These are phyloP conservation scores for Hyles lineata DNA, from an alignment of 2,888 invertebrate genomes.

Conservation along the genomic window DNA sequence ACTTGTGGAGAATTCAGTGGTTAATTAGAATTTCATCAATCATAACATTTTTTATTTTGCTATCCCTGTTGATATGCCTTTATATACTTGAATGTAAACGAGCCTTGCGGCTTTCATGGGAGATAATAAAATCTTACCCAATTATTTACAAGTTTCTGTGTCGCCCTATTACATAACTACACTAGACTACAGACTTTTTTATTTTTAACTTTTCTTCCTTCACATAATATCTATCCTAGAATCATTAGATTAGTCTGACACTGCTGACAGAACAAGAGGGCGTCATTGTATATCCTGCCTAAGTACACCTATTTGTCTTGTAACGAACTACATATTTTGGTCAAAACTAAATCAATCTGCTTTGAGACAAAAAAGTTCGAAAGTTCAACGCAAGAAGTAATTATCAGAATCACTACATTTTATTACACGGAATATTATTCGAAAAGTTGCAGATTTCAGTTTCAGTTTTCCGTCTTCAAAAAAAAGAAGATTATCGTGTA, in stretches of 20 bases:
- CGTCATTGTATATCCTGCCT: constrained; percentile 52
- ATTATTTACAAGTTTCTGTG: constrained; percentile 26
- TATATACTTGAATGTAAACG: constrained; percentile 74
- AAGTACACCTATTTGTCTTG: neutral
- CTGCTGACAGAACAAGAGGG: constrained; percentile 66
- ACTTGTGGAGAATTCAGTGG: constrained; percentile 82
- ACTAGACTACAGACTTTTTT: constrained; percentile 18
- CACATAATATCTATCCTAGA: constrained; percentile 19
- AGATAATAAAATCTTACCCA: constrained; percentile 38
- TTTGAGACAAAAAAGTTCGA: too few species aligned
- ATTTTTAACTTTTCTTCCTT: constrained; percentile 24
- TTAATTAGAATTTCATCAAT: constrained; percentile 83
- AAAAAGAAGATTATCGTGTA: too few species aligned
- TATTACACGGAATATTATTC: too few species aligned
- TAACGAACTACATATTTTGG: neutral
- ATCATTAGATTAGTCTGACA: constrained; percentile 37
- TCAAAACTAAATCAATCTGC: too few species aligned
- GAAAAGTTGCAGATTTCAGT: too few species aligned
- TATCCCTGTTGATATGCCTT: constrained; percentile 80
- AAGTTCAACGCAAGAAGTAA: too few species aligned
- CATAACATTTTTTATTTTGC: constrained; percentile 83
- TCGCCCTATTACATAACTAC: constrained; percentile 24
- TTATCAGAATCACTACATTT: too few species aligned
- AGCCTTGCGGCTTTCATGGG: constrained; percentile 77
- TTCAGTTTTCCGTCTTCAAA: too few species aligned